Conservation (phyloP, 2,113 vertebrate species). For the Chionomys nivalis region DNA sequence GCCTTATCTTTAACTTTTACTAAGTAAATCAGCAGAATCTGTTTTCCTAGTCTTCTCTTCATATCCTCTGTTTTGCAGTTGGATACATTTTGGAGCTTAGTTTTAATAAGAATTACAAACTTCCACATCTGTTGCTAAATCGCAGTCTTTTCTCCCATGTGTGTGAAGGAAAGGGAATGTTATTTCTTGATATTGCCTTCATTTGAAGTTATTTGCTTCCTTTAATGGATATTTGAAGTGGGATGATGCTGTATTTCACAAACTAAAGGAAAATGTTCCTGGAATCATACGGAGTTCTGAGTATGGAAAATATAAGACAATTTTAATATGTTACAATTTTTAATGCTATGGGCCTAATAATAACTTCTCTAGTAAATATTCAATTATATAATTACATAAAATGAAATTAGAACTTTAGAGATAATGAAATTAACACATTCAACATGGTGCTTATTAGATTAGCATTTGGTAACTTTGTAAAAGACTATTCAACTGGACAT, state of each 20-base stretch:
- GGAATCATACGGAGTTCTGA: neutral
- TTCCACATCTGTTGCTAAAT: slow-evolving; percentile 48
- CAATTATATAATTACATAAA: neutral
- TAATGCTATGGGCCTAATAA: neutral
- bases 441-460: neutral
- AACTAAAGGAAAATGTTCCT: slow-evolving; percentile 31
- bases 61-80: slow-evolving; percentile 28
- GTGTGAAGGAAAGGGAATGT: neutral
- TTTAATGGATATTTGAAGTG: neutral
- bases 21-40: neutral
- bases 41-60: slow-evolving; percentile 1
- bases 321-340: slow-evolving; percentile 27
- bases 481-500: neutral
- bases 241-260: neutral
- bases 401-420: neutral
- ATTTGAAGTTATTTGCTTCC: slow-evolving; percentile 38
- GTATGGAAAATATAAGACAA: neutral
- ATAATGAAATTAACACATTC: neutral
- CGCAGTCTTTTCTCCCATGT: neutral
- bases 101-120: slow-evolving; percentile 55
- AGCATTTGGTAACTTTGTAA: neutral
- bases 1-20: slow-evolving; percentile 9
- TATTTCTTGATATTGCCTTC: neutral
- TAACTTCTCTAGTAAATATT: neutral
- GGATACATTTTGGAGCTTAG: slow-evolving; percentile 18